These are phyloP conservation scores for Ochlodes sylvanus DNA, from an alignment of 2,888 invertebrate genomes.

Conservation along the genomic window DNA sequence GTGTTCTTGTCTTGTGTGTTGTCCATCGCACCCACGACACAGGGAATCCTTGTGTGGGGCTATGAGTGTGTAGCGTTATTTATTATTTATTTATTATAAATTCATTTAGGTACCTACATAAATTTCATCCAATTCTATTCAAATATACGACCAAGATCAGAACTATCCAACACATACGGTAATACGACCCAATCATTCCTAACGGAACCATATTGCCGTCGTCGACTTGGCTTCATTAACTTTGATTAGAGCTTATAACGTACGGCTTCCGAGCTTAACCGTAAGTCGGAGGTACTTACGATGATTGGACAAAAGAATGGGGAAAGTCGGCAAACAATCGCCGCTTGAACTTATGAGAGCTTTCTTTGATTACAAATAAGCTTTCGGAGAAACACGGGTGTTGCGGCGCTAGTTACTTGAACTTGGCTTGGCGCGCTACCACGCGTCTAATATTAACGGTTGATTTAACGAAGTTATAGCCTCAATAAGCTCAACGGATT, in stretches of 20 bases:
- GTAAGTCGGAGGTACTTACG: background rate
- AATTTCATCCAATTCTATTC: too few species aligned
- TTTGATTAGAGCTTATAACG: slow-evolving; percentile 23
- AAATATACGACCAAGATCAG: background rate
- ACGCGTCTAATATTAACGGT: too few species aligned
- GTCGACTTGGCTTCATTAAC: slow-evolving; percentile 4
- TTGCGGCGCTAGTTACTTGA: too few species aligned
- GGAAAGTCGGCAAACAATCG: slow-evolving; percentile 2
- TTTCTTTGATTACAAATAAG: slow-evolving; percentile 6
- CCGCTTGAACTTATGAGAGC: background rate
- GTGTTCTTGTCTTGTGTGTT: too few species aligned
- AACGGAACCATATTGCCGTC: background rate
- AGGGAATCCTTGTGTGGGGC: too few species aligned
- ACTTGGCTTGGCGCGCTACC: too few species aligned
- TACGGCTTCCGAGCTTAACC: slow-evolving; percentile 13
- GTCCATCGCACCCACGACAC: too few species aligned
- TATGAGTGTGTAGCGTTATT: too few species aligned
- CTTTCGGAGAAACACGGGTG: background rate
- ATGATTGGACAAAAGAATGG: slow-evolving; percentile 7
- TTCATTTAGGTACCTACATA: too few species aligned
- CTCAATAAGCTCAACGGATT: too few species aligned
- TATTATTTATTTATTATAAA: too few species aligned
- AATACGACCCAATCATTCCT: background rate
- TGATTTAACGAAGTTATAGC: too few species aligned
- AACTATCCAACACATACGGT: background rate